Evolutionary conservation across 2,888 invertebrate species (phyloP).

Genomic region (Lamellibrachia columna): DNA sequence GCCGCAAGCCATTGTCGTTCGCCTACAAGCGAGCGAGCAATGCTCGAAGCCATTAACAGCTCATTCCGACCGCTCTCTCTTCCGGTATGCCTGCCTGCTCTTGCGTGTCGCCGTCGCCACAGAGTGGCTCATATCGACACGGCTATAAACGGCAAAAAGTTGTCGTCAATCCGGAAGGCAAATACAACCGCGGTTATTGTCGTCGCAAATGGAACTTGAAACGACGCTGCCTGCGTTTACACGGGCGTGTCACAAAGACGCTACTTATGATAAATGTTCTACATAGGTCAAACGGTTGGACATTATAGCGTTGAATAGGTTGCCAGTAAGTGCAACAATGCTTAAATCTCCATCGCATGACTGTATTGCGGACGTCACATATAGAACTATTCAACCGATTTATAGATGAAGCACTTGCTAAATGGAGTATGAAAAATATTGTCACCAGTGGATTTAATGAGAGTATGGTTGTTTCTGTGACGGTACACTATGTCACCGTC

Average conservation of each 20-base stretch:
- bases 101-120: neutral
- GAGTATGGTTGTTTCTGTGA: neutral
- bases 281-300: neutral
- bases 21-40: slow-evolving; percentile 3
- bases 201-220: slow-evolving; percentile 13
- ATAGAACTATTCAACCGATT: neutral
- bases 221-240: neutral
- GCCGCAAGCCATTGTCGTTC: neutral
- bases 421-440: neutral
- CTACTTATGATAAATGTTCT: neutral
- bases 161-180: neutral
- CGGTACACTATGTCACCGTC: too few relatives aligned
- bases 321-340: neutral
- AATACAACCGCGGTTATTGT: neutral
- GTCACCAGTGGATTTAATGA: neutral
- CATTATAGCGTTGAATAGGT: neutral
- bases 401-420: neutral
- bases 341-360: neutral
- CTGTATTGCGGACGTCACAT: neutral
- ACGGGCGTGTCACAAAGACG: neutral
- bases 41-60: neutral
- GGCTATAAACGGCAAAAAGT: neutral
- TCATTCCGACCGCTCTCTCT: neutral
- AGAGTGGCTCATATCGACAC: neutral
- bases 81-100: neutral